These are phyloP conservation scores for Empidonax alnorum DNA, from an alignment of 2,113 vertebrate species.

Conservation along the genomic window DNA sequence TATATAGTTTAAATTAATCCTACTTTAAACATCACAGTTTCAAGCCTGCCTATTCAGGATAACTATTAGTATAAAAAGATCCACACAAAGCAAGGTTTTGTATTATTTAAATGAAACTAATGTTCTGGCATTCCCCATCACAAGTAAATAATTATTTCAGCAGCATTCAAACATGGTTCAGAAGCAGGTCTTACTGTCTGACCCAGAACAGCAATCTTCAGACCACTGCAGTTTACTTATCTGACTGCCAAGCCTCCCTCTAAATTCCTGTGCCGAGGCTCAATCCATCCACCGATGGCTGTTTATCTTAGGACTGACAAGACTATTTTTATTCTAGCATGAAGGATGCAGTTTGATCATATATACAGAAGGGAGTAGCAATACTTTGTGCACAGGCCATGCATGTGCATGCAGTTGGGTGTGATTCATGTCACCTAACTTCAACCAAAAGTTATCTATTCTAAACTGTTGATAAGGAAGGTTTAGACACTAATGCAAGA, in stretches of 20 bases:
- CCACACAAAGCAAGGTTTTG: neutral
- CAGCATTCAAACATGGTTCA: neutral
- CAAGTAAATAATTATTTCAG: neutral
- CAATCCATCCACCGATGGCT: neutral
- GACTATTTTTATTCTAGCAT: neutral
- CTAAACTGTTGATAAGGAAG: neutral
- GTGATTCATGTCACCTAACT: neutral
- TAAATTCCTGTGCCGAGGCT: conserved; percentile 3
- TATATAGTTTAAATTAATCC: conserved; percentile 27
- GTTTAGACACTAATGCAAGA: neutral
- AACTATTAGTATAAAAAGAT: conserved; percentile 35
- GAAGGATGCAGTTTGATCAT: neutral
- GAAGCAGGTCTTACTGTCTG: neutral
- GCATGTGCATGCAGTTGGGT: neutral
- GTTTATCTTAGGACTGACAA: neutral
- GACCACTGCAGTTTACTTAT: neutral
- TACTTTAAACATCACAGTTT: conserved; percentile 30
- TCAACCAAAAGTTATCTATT: neutral
- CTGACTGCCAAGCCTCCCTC: neutral
- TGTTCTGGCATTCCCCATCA: neutral
- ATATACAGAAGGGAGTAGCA: neutral
- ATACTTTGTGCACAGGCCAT: neutral
- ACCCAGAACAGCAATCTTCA: neutral
- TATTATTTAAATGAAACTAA: conserved; percentile 2
- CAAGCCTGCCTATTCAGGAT: conserved; percentile 20